These are phyloP conservation scores for Wiebesia pumilae DNA, from an alignment of 1,140 invertebrate species.

Conservation along the genomic window DNA sequence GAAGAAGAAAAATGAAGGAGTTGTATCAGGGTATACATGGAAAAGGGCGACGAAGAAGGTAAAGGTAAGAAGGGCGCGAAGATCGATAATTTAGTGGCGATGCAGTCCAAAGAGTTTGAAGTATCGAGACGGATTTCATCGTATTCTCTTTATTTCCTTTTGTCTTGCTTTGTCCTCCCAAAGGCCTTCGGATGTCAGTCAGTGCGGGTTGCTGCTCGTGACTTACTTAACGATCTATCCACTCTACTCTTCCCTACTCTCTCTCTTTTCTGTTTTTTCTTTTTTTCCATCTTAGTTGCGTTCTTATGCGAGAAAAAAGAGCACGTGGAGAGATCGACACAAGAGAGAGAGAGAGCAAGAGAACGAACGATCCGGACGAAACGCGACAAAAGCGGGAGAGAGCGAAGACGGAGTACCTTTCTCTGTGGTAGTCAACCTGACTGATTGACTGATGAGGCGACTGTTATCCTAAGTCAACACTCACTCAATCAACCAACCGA, in stretches of 20 bases:
- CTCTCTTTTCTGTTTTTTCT: not conserved
- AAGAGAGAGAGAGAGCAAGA: constrained; percentile 57
- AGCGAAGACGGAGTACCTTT: constrained; percentile 69
- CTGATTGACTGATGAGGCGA: constrained; percentile 75
- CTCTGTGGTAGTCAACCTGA: constrained; percentile 68
- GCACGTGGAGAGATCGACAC: not conserved
- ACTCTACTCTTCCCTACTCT: not conserved
- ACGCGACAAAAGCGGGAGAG: constrained; percentile 60
- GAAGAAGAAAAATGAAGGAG: not conserved
- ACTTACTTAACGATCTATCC: constrained; percentile 68
- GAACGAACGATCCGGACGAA: constrained; percentile 22
- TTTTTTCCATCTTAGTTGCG: not conserved
- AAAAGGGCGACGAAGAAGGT: not conserved
- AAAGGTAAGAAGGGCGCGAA: not conserved
- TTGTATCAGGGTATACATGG: not conserved
- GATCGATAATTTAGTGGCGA: constrained; percentile 46
- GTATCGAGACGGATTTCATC: constrained; percentile 55
- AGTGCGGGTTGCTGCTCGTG: constrained; percentile 61
- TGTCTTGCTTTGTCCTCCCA: constrained; percentile 46
- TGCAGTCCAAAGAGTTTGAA: constrained; percentile 41
- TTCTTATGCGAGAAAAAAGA: constrained; percentile 6
- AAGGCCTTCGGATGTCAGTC: constrained; percentile 62
- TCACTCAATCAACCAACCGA: constrained; percentile 72
- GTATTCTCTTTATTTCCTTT: constrained; percentile 38
- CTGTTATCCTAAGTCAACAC: constrained; percentile 76